A percentile compares a stretch with the other conserved stretches of the same genome.
Evolutionary conservation across 2,888 invertebrate species (phyloP).

Genomic region (Leucoptera coffeella): DNA sequence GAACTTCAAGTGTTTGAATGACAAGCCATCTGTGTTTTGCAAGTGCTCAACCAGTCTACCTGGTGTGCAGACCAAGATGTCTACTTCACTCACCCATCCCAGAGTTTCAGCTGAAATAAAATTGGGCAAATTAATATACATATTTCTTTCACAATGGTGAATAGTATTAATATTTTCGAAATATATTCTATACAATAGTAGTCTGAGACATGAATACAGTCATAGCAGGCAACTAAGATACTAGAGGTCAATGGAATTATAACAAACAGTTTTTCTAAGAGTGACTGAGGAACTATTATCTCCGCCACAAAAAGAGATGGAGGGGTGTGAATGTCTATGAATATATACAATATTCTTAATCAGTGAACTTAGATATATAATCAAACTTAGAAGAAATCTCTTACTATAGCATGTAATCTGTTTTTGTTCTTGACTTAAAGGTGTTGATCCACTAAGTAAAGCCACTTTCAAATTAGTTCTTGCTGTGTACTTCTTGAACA

Average conservation of each 20-base stretch:
- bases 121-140: background rate
- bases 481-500: conserved; percentile 66
- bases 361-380: too few species aligned
- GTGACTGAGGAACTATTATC: too few species aligned
- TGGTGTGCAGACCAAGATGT: conserved; percentile 90
- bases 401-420: conserved; percentile 50
- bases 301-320: too few species aligned
- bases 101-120: conserved; percentile 45
- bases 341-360: too few species aligned
- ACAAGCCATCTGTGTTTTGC: conserved; percentile 73
- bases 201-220: too few species aligned
- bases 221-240: too few species aligned
- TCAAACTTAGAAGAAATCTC: too few species aligned
- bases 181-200: too few species aligned
- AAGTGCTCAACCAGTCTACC: conserved; percentile 91
- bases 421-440: conserved; percentile 62
- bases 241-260: conserved; percentile 5
- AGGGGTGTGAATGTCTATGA: conserved; percentile 1
- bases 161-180: too few species aligned
- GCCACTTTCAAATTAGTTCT: conserved; percentile 65
- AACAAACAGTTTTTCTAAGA: too few species aligned
- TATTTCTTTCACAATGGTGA: too few species aligned
- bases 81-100: conserved; percentile 58
- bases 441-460: conserved; percentile 61
- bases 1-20: conserved; percentile 64